phyloP scores from a whole-genome alignment of 2,113 vertebrate genomes.

The Pollachius pollachius region DNA sequence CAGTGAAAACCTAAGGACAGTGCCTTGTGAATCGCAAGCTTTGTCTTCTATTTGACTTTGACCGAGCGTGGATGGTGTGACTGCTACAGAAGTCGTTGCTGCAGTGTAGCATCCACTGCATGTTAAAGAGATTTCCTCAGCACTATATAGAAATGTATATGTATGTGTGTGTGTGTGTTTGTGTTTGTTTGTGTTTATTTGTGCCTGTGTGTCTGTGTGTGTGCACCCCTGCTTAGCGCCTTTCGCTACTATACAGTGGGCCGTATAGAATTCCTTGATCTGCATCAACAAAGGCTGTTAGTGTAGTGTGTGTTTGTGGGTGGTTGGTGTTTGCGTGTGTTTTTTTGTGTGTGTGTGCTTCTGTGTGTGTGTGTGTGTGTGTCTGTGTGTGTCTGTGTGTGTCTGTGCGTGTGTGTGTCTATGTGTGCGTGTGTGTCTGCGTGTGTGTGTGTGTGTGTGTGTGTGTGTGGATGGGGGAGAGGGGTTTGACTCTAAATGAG shows the following conservation, averaged over 20 bases:
- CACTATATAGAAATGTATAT: slow-evolving; percentile 45
- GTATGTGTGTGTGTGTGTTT: background rate
- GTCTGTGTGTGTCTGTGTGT: no score
- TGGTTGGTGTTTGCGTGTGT: slow-evolving; percentile 22
- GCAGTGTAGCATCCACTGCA: slow-evolving; percentile 56
- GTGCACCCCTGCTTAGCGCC: slow-evolving; percentile 1
- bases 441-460: no score
- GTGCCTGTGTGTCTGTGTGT: slow-evolving; percentile 6
- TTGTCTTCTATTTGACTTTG: slow-evolving; percentile 78
- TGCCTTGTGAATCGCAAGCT: slow-evolving; percentile 52
- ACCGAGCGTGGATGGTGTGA: slow-evolving; percentile 53
- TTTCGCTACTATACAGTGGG: slow-evolving; percentile 39
- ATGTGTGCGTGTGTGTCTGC: no score
- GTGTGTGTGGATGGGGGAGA: no score
- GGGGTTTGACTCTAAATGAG: no score
- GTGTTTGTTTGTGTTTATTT: no score
- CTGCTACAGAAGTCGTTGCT: slow-evolving; percentile 49
- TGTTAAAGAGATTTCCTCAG: slow-evolving; percentile 62
- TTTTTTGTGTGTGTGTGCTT: no score
- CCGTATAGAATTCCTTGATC: slow-evolving; percentile 42
- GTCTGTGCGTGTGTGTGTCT: no score
- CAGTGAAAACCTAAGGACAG: slow-evolving; percentile 53
- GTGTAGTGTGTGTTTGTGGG: slow-evolving; percentile 8
- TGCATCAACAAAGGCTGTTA: slow-evolving; percentile 45
- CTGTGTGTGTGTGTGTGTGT: no score